phyloP scores from a whole-genome alignment of 2,113 vertebrate genomes.

The Oryzias melastigma region DNA sequence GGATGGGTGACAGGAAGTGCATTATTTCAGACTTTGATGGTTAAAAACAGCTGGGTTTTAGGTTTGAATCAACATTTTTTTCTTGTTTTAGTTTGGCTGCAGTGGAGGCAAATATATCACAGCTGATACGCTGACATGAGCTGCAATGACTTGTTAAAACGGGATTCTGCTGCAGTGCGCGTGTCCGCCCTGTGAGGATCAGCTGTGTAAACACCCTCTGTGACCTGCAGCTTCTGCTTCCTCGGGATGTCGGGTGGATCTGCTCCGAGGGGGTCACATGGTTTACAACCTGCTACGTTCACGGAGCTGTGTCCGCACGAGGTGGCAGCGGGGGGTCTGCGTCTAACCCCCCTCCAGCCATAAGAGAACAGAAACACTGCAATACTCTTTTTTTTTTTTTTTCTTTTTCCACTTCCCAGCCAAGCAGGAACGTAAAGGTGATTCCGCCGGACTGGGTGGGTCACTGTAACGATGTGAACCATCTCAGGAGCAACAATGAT shows the following conservation, averaged over 20 bases:
- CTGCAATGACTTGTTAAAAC: not conserved
- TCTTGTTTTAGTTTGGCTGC: too few species aligned
- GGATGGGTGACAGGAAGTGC: too few species aligned
- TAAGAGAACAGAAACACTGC: conserved; percentile 26
- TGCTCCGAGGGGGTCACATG: conserved; percentile 38
- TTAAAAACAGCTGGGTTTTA: too few species aligned
- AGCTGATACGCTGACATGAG: not conserved
- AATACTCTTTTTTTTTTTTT: not conserved
- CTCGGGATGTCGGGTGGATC: conserved; percentile 27
- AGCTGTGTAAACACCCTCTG: conserved; percentile 43
- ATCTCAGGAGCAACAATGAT: conserved; percentile 15
- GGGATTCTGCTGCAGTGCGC: not conserved
- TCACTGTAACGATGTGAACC: conserved; percentile 44
- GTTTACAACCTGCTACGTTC: conserved; percentile 48
- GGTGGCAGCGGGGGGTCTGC: conserved; percentile 37
- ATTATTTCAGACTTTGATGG: too few species aligned
- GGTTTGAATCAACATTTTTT: too few species aligned
- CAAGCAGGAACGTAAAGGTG: conserved; percentile 1
- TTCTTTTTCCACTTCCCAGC: conserved; percentile 1
- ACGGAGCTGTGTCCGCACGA: conserved; percentile 19
- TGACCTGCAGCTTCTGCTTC: conserved; percentile 29
- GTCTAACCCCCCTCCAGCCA: conserved; percentile 14
- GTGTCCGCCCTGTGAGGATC: conserved; percentile 10
- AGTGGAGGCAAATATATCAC: too few species aligned
- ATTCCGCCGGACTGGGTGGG: conserved; percentile 20